These are phyloP conservation scores for Halichondria panicea DNA, from an alignment of 37 sponge, comb jelly and placozoan genomes.

Conservation along the genomic window DNA sequence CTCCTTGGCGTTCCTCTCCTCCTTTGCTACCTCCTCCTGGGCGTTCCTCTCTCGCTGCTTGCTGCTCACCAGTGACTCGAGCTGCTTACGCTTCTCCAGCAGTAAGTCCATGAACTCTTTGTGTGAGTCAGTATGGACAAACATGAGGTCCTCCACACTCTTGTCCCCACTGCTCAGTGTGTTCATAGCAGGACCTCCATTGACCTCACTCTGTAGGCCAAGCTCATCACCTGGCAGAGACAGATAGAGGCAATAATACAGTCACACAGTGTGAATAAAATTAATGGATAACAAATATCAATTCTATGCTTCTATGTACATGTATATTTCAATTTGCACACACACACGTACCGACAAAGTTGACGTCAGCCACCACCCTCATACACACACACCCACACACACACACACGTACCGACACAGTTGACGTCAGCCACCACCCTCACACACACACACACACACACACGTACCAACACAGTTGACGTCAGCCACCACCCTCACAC, in stretches of 20 bases:
- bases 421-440: neutral
- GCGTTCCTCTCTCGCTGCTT: slow-evolving; percentile 5
- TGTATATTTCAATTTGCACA: neutral
- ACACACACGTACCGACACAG: neutral
- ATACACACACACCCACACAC: neutral
- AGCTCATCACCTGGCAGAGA: slow-evolving; percentile 16
- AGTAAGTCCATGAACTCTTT: slow-evolving; percentile 57
- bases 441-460: neutral
- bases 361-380: neutral
- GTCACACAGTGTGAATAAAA: neutral
- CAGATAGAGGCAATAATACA: neutral
- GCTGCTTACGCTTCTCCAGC: slow-evolving; percentile 43
- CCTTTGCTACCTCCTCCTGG: neutral
- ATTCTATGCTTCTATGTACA: neutral
- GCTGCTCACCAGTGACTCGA: slow-evolving; percentile 9
- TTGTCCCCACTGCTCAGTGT: neutral
- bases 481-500: slow-evolving; percentile 15
- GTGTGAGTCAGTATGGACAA: slow-evolving; percentile 40
- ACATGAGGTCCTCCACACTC: slow-evolving; percentile 11
- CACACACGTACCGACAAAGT: neutral
- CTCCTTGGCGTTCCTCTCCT: neutral
- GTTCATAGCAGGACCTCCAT: neutral
- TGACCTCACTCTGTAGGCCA: neutral
- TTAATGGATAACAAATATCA: neutral
- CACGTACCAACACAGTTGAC: slow-evolving; percentile 15